Conservation (phyloP, 2,888 invertebrate genomes). For the Cheilosia vernalis region DNA sequence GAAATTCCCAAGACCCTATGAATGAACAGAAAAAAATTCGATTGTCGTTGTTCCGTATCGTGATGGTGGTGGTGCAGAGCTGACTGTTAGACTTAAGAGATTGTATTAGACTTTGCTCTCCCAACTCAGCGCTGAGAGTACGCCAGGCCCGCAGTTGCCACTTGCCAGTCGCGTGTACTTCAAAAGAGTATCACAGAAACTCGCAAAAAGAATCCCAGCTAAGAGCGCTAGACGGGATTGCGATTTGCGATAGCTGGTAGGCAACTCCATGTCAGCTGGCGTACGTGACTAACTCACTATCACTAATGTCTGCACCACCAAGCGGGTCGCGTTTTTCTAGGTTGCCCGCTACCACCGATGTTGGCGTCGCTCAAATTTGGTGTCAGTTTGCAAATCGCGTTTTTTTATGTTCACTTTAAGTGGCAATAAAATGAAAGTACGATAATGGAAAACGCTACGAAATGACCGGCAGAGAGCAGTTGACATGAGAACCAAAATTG, state of each 20-base stretch:
- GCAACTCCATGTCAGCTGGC: conserved; percentile 77
- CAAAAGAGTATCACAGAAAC: conserved; percentile 41
- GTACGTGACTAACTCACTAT: conserved; percentile 81
- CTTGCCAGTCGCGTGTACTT: background rate
- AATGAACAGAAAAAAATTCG: conserved; percentile 45
- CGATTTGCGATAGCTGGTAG: background rate
- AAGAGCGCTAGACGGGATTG: conserved; percentile 49
- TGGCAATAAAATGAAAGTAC: conserved; percentile 57
- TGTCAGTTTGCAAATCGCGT: conserved; percentile 71
- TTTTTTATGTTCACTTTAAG: conserved; percentile 44
- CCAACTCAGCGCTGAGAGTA: conserved; percentile 40
- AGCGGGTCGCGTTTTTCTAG: conserved; percentile 71
- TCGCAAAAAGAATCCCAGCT: conserved; percentile 10
- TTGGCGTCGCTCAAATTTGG: conserved; percentile 66
- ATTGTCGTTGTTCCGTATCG: conserved; percentile 19
- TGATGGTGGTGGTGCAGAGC: background rate
- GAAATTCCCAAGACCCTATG: conserved; percentile 43
- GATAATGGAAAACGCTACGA: conserved; percentile 30
- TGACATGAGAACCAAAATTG: conserved; percentile 40
- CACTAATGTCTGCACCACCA: conserved; percentile 79
- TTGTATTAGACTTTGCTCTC: conserved; percentile 19
- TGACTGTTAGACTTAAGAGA: conserved; percentile 14
- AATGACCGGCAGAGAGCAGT: conserved; percentile 32
- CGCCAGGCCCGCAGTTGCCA: too few relatives aligned
- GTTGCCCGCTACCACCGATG: conserved; percentile 56